phyloP scores from a whole-genome alignment of 2,113 vertebrate genomes.

The Archocentrus centrarchus region DNA sequence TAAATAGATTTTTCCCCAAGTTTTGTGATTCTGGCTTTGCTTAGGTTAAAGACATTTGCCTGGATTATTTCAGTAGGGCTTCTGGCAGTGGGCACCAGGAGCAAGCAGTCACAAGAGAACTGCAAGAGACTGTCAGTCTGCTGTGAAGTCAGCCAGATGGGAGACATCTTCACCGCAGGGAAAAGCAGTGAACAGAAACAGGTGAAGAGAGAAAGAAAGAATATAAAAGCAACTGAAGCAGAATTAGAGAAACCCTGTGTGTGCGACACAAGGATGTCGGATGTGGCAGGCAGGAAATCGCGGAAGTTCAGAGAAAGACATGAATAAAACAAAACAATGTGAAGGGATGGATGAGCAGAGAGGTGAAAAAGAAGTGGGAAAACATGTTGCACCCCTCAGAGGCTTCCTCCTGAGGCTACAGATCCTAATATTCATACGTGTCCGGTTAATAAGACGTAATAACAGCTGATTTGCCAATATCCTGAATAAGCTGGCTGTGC shows the following conservation, averaged over 20 bases:
- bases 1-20: not conserved
- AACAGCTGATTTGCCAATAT: slow-evolving; percentile 17
- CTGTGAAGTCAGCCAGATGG: slow-evolving; percentile 78
- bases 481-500: slow-evolving; percentile 18
- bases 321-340: slow-evolving; percentile 66
- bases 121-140: slow-evolving; percentile 67
- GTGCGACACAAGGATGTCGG: slow-evolving; percentile 31
- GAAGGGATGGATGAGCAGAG: slow-evolving; percentile 25
- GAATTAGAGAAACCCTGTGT: slow-evolving; percentile 6
- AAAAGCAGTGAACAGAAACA: slow-evolving; percentile 64
- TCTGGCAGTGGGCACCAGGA: slow-evolving; percentile 49
- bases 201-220: slow-evolving; percentile 31
- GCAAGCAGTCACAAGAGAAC: slow-evolving; percentile 59
- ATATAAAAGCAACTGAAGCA: slow-evolving; percentile 15
- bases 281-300: slow-evolving; percentile 47
- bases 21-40: not conserved
- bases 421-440: slow-evolving; percentile 17
- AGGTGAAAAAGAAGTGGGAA: slow-evolving; percentile 35
- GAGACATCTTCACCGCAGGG: slow-evolving; percentile 75
- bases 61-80: slow-evolving; percentile 57
- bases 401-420: slow-evolving; percentile 26
- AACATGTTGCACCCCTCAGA: slow-evolving; percentile 35
- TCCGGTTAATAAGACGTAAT: slow-evolving; percentile 34
- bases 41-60: slow-evolving; percentile 29
- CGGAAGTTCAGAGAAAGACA: slow-evolving; percentile 41